Base-by-base conservation (phyloP, 2,113 vertebrate species). In the Zosterops pallidus region DNA sequence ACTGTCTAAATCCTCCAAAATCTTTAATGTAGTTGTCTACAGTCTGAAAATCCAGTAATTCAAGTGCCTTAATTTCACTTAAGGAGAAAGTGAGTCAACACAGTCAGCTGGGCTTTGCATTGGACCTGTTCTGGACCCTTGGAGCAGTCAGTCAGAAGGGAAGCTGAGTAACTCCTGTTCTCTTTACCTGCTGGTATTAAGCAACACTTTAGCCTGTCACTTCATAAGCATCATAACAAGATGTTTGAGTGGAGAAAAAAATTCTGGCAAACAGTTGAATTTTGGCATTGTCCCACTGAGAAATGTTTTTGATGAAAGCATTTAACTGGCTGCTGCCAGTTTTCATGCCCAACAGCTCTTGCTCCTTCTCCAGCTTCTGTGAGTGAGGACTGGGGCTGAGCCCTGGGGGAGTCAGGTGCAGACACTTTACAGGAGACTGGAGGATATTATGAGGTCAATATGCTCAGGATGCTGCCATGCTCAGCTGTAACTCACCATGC, bases 321-420 rank as follows among this genome's bases (percentile, higher is more conserved):
- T 9, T 62, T 78, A 7, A 16, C 11, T 53, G 44, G 22, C 1
- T 52, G 35, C 31, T 80, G 14, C 57, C 12, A 24, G 46, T 50
- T 68, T 60, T 25, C 2, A 3, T 29, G 37, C 21, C 24, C 35
- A 39, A 18, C 23, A 75, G 56, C 29, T 85, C 57, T 23, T 78
- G 12, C 33, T 69, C 28, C 19, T 69, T 86, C 33, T 65, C 35
- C 52, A 79, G 14, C 14, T 5, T 11, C 49, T 76, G 7, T 46
- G 37, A 16, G 20, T 13, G 18, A 63, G 35, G 24, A 24, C 52
- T 67, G 72, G 22, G 39, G 11, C 52, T 81, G 69, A 67, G 69
- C 39, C 31, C 26, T 46, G 33, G 7, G 6, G 2, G 0, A 16
- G 20, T 4, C n/a, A 13, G 6, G 7, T 16, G 14, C 3, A 5